Evolutionary conservation across 2,113 vertebrate species (phyloP).

Genomic region (Lagopus leucura): DNA sequence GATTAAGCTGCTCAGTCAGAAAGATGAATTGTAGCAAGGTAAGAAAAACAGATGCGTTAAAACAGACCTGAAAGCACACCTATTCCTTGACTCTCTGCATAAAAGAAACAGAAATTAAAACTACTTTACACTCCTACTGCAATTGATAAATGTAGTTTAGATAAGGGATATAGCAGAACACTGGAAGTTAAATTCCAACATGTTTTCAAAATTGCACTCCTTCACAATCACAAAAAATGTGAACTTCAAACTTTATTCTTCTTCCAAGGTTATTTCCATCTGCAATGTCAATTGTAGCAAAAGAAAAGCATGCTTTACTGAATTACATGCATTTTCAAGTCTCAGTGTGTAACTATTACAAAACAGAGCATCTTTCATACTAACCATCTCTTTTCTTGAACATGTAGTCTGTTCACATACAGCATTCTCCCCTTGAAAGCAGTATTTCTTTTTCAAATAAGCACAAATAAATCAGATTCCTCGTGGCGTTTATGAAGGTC

Average conservation of each 20-base stretch:
- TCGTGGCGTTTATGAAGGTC: background rate
- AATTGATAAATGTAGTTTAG: background rate
- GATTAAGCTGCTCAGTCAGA: background rate
- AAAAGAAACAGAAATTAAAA: background rate
- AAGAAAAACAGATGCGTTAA: background rate
- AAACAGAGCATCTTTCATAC: background rate
- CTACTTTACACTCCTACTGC: background rate
- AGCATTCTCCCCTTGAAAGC: background rate
- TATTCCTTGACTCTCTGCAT: background rate
- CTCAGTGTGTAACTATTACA: background rate
- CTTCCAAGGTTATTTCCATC: background rate
- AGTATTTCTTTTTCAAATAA: conserved; percentile 15
- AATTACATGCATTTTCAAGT: conserved; percentile 2
- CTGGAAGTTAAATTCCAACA: background rate
- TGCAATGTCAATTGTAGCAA: background rate
- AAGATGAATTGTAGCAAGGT: background rate
- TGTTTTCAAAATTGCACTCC: background rate
- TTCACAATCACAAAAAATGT: background rate
- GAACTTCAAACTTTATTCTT: background rate
- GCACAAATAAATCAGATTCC: conserved; percentile 15
- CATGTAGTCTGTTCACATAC: background rate
- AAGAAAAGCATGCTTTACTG: background rate
- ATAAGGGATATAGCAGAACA: background rate
- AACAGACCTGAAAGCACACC: background rate
- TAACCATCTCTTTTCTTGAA: background rate